These are phyloP conservation scores for Lamprologus ornatipinnis DNA, from an alignment of 2,113 vertebrate species.

Conservation along the genomic window DNA sequence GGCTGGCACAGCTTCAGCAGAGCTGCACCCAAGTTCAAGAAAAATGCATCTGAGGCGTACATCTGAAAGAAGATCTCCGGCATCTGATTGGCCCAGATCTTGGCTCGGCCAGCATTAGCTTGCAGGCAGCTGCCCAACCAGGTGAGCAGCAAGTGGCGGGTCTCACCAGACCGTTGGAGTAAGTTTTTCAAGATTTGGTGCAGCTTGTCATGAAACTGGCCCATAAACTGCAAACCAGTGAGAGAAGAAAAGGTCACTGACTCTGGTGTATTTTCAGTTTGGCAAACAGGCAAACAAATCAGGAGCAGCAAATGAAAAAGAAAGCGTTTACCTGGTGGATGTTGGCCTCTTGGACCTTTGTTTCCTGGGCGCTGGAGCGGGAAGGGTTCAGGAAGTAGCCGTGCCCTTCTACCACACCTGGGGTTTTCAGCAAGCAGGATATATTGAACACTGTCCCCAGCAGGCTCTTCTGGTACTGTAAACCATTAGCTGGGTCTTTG, in stretches of 20 bases:
- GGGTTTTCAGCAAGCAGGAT: constrained; percentile 92
- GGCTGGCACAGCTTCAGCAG: constrained; percentile 96
- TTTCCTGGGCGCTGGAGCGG: constrained; percentile 91
- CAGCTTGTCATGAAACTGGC: constrained; percentile 94
- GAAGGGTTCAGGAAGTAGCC: constrained; percentile 91
- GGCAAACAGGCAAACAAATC: not conserved
- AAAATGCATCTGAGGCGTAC: constrained; percentile 93
- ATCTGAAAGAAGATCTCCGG: constrained; percentile 97
- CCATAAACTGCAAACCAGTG: constrained; percentile 79
- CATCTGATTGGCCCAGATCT: constrained; percentile 99
- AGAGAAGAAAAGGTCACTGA: not conserved
- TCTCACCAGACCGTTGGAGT: constrained; percentile 87
- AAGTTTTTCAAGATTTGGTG: constrained; percentile 92
- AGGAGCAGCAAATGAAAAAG: not conserved
- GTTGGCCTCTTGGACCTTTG: constrained; percentile 94
- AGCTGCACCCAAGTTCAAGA: constrained; percentile 89
- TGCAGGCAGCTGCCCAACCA: constrained; percentile 96
- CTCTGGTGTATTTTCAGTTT: not conserved
- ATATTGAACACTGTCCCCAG: constrained; percentile 82
- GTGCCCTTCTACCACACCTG: constrained; percentile 90
- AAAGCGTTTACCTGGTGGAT: constrained; percentile 84
- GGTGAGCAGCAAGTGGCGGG: constrained; percentile 86
- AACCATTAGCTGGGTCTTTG: constrained; percentile 87
- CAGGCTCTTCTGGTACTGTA: constrained; percentile 93
- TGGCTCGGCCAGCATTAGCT: constrained; percentile 86